Conservation (phyloP, 2,888 invertebrate genomes). For the Eristalis tenax region DNA sequence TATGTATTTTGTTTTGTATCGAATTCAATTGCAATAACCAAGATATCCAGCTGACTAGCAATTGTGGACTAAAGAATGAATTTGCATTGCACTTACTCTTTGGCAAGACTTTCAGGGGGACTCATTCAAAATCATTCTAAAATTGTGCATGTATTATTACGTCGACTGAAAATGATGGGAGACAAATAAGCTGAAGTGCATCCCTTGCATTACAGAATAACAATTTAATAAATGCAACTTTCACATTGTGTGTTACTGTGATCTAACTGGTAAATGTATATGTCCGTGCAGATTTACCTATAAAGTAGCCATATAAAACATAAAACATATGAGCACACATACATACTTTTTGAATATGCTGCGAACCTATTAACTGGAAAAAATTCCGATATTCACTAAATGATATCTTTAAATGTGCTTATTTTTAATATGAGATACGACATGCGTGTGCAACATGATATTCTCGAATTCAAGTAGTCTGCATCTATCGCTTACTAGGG, state of each 20-base stretch:
- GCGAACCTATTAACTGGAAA: constrained; percentile 20
- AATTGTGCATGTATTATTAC: constrained; percentile 11
- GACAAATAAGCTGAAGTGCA: not conserved
- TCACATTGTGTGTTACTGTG: constrained; percentile 12
- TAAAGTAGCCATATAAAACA: constrained; percentile 10
- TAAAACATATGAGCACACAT: not conserved
- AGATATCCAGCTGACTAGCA: constrained; percentile 35
- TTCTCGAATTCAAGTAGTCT: constrained; percentile 5
- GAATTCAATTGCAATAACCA: constrained; percentile 26
- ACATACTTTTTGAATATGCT: constrained; percentile 25
- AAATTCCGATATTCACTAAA: constrained; percentile 30
- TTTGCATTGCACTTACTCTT: constrained; percentile 20
- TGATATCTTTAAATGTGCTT: constrained; percentile 29
- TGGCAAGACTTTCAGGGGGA: constrained; percentile 1
- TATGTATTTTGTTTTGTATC: constrained; percentile 14
- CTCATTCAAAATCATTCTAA: constrained; percentile 1
- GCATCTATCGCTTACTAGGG: not conserved
- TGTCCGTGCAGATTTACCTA: not conserved
- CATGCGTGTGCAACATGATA: not conserved
- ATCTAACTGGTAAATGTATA: constrained; percentile 19
- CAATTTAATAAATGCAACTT: constrained; percentile 32
- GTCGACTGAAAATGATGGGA: not conserved
- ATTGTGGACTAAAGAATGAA: constrained; percentile 12
- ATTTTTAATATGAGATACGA: not conserved
- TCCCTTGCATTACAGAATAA: constrained; percentile 3